Conservation (phyloP, 2,113 vertebrate species). For the Oenanthe melanoleuca region DNA sequence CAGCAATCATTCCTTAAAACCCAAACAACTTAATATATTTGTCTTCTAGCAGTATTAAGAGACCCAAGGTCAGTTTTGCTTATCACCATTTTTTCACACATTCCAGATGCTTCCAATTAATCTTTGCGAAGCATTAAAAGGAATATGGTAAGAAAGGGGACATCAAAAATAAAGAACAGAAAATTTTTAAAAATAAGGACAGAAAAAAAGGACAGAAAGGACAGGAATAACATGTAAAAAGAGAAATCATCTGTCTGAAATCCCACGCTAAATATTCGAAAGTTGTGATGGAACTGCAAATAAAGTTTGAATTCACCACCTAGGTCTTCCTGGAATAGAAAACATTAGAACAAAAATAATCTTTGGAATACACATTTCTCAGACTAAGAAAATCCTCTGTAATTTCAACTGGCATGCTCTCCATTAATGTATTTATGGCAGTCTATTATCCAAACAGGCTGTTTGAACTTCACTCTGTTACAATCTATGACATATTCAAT, state of each 20-base stretch:
- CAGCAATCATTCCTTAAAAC: not conserved
- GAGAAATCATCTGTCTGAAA: not conserved
- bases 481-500: slow-evolving; percentile 54
- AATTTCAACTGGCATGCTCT: slow-evolving; percentile 28
- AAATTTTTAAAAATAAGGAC: not conserved
- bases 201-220: not conserved
- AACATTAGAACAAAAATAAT: not conserved
- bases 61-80: not conserved
- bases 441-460: slow-evolving; percentile 46
- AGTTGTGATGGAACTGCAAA: not conserved
- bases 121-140: not conserved
- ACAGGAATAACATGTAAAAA: not conserved
- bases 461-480: slow-evolving; percentile 54
- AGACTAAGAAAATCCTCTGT: slow-evolving; percentile 17
- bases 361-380: not conserved
- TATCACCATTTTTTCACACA: not conserved
- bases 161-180: not conserved
- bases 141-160: not conserved
- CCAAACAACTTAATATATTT: not conserved
- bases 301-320: not conserved
- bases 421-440: slow-evolving; percentile 44
- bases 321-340: not conserved
- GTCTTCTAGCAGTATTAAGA: not conserved
- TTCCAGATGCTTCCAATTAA: not conserved
- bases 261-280: not conserved